Conservation (phyloP, 2,888 invertebrate genomes). For the Orchestes rusci region DNA sequence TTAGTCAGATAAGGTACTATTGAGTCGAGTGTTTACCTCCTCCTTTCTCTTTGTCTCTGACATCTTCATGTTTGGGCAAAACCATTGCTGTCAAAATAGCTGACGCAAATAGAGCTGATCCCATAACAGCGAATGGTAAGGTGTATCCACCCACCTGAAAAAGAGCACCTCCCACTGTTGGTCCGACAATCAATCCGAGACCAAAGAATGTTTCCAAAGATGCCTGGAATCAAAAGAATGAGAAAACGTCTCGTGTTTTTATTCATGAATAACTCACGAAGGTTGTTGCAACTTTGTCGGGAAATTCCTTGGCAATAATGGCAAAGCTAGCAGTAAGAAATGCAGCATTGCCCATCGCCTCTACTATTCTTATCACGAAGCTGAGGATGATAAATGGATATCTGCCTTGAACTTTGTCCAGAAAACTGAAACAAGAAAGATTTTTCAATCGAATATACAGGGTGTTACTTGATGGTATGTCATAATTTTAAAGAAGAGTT, state of each 20-base stretch:
- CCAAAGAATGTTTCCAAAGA: constrained; percentile 85
- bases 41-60: constrained; percentile 50
- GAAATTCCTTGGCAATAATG: constrained; percentile 82
- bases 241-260: too few species aligned
- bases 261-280: constrained; percentile 59
- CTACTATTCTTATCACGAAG: constrained; percentile 71
- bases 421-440: constrained; percentile 47
- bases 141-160: constrained; percentile 73
- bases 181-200: constrained; percentile 79
- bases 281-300: constrained; percentile 74
- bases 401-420: constrained; percentile 64
- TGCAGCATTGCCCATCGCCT: constrained; percentile 81
- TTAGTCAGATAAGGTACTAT: constrained; percentile 6
- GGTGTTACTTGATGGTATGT: too few species aligned
- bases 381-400: constrained; percentile 69
- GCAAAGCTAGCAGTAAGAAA: constrained; percentile 82
- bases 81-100: constrained; percentile 67
- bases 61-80: constrained; percentile 59
- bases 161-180: constrained; percentile 80
- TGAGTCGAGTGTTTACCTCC: constrained; percentile 50
- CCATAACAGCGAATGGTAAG: constrained; percentile 74
- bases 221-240: constrained; percentile 48
- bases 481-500: too few species aligned
- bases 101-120: constrained; percentile 65
- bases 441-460: not conserved